Conservation (phyloP, 2,113 vertebrate species). For the Rafetus swinhoei region DNA sequence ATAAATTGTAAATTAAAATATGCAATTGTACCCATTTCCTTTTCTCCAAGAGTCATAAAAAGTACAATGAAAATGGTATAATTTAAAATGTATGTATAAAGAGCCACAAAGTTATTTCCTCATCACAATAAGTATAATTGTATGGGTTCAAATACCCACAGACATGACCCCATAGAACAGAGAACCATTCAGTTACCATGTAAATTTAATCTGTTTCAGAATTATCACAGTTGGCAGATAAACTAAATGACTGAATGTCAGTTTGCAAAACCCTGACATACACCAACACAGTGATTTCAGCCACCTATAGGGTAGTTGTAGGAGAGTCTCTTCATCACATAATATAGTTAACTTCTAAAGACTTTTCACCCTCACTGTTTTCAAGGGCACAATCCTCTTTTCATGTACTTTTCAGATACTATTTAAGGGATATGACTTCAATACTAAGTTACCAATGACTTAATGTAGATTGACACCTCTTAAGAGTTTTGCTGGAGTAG, state of each 20-base stretch:
- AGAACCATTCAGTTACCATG: constrained; percentile 48
- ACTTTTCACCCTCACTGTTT: neutral
- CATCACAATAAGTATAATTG: constrained; percentile 24
- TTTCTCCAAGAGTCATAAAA: constrained; percentile 5
- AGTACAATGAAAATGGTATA: neutral
- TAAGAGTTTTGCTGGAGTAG: neutral
- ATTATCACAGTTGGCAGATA: constrained; percentile 43
- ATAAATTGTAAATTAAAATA: neutral
- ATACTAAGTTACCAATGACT: neutral
- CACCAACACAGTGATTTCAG: neutral
- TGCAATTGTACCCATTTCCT: neutral
- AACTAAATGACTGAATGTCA: constrained; percentile 46
- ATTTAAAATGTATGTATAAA: constrained; percentile 23
- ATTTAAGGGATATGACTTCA: neutral
- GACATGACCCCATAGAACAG: constrained; percentile 42
- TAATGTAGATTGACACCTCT: accelerated
- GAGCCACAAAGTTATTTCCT: constrained; percentile 54
- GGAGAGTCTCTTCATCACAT: neutral
- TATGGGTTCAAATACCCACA: constrained; percentile 41
- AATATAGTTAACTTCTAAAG: neutral
- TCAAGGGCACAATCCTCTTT: neutral
- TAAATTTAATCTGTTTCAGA: constrained; percentile 54
- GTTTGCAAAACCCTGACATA: constrained; percentile 13
- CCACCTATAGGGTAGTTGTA: neutral
- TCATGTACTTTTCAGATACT: neutral